Base-by-base conservation (phyloP, 2,888 invertebrate species). In the Tenthredo livida region DNA sequence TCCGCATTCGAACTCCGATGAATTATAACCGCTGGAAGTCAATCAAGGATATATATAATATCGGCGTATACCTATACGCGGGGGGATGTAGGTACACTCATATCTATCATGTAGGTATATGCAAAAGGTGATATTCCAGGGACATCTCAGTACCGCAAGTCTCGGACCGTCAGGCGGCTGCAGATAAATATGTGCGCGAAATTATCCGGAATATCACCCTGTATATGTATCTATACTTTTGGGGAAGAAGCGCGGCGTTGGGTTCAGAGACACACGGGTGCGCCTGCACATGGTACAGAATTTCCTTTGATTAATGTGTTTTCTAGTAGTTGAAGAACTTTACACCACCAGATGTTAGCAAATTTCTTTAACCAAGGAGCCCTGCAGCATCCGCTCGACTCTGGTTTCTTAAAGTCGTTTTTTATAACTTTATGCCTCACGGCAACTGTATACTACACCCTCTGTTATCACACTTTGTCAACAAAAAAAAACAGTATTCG, bases 291-390 rank as follows among this genome's bases (percentile, higher is more conserved):
- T 61, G 80, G 40, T 37, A 80, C 80, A 21, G 54, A 40, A 61
- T 61, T 73, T 80, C 43, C 40, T 80, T 40, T 80, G 40, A 80
- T 40, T 61, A 61, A 80, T 61, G 80, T 80, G 58, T 80, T 80
- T 61, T 80, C 80, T 80, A 61, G 58, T 80, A 61, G 80, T 58
- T 80, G 17, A 61, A 80, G 21, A 80, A 80, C 80, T 80, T 61
- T 40, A 9, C 15, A 37, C 37, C 58, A 37, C 61, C 80, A 80
- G 80, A 80, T 80, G 80, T 61, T 61, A 6, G 78, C 37, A 61
- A 61, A 80, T 37, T 40, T 80, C 61, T 61, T 80, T 61, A 80
- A 61, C 33, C 80, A 25, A 40, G 37, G 25, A 17, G 80, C 80
- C n/a, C n/a, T n/a, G n/a, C n/a, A n/a, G 17, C 40, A 15, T 80